Base-by-base conservation (phyloP, 2,113 vertebrate genomes). In the Syngnathoides biaculeatus region DNA sequence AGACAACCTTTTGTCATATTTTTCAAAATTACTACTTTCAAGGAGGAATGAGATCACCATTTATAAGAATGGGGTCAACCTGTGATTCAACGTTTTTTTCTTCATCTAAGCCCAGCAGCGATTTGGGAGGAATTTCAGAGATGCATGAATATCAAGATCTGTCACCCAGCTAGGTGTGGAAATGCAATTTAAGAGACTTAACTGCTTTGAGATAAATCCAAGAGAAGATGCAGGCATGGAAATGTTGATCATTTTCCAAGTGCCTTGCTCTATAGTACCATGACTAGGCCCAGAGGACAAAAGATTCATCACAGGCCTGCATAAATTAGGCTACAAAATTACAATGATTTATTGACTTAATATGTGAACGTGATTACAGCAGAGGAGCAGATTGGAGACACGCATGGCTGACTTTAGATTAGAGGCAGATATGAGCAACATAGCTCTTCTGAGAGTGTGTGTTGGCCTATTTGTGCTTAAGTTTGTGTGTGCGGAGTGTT, bases 311-410 rank as follows among this genome's bases (percentile, higher is more conserved):
- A 87, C 65, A 72, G 74, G 73, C 40, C 55, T 80, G 84, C 80
- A 87, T 83, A 87, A 80, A 86, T 87, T 83, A 86, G 80, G 72
- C 77, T 77, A 87, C 86, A 85, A 71, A 80, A 87, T 88, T 86
- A 81, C 79, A 72, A 79, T 88, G 89, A 87, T 89, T 89, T 88
- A 90, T 89, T 89, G 84, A 88, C 84, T 88, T 85, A 87, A 88
- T 86, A 83, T 85, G 78, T 87, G 79, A 76, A 82, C 66, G 69
- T 84, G 84, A 89, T 89, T 90, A 84, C 79, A 82, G 74, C 67
- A 85, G 79, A 86, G 73, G 72, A 86, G 78, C 84, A 86, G 86
- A 88, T 86, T 87, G 81, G 71, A 81, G 81, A 77, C 81, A 85
- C 55, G 81, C 81, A 74, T 81, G 79, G 75, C 45, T 82, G 72